These are phyloP conservation scores for Lepeophtheirus salmonis DNA, from an alignment of 1,140 invertebrate genomes.

Conservation along the genomic window DNA sequence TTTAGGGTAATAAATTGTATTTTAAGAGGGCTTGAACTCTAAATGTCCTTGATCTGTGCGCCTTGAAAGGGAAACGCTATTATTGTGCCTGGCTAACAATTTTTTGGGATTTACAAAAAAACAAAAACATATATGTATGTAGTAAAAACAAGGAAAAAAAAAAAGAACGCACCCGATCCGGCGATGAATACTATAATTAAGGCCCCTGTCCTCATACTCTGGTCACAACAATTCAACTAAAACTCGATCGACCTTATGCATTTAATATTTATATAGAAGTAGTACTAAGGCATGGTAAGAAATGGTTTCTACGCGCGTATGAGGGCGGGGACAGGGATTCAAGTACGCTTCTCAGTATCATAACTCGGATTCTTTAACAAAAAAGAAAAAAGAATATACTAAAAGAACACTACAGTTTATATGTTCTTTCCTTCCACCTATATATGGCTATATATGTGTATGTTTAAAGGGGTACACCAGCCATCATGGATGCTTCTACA, in stretches of 20 bases:
- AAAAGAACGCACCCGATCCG: neutral
- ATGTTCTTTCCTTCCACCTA: too few species aligned
- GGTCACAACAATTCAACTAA: neutral
- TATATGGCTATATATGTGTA: too few species aligned
- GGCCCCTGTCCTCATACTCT: neutral
- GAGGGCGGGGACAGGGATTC: neutral
- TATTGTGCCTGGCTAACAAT: too few species aligned
- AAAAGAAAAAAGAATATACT: too few species aligned
- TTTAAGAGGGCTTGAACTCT: too few species aligned
- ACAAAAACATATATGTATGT: neutral
- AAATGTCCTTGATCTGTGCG: too few species aligned
- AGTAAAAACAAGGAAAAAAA: neutral
- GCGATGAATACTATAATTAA: neutral
- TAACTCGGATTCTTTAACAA: too few species aligned
- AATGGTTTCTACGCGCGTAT: neutral
- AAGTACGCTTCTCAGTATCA: neutral
- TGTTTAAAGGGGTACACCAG: too few species aligned
- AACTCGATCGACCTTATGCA: neutral
- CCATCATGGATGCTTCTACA: too few species aligned
- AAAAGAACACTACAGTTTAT: too few species aligned
- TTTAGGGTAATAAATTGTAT: too few species aligned
- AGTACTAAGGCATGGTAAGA: neutral
- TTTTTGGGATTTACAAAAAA: too few species aligned
- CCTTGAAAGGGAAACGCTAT: neutral
- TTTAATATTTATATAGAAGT: neutral